Base-by-base conservation (phyloP, 2,797 vertebrate species). In the Miichthys miiuy region DNA sequence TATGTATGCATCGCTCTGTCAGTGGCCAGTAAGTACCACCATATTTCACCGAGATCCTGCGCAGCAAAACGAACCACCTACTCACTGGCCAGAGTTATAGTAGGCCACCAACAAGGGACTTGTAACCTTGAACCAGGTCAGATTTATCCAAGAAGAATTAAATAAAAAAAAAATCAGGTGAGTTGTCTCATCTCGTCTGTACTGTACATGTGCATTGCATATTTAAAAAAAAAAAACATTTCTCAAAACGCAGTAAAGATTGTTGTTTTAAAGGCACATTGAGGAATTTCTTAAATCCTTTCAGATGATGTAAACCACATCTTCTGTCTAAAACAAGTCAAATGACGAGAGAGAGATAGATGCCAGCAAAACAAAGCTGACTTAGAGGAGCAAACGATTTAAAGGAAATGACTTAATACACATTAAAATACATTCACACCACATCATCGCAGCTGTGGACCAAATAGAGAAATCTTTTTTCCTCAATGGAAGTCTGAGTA, bases 361-460 rank as follows among this genome's bases (percentile, higher is more conserved):
- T 68, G 76, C 6, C 12, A 81, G 42, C 30, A 30, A 25, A 68
- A 55, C 44, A 56, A 64, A 77, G 50, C 57, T 51, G 20, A 74
- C 52, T 68, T 23, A 27, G 50, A 72, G 23, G 63, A 52, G 34
- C 12, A 25, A 54, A 80, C 21, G 34, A 68, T 76, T 70, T 60
- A 57, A 30, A 52, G 52, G 71, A 51, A 56, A 71, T 60, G 38
- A 80, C 38, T 84, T 57, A 64, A 65, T 52, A 47, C 44, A 75
- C 48, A 79, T 72, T 51, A 72, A 88, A 73, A 70, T 3, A 71
- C 72, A 56, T 75, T 21, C 10, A 18, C 6, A 12, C 1, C 20
- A 64, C 12, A 13, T 18, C 18, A 27, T 46, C 20, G 34, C 34
- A 62, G 30, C 42, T 69, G 42, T 50, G 23, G 34, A 78, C 41